Evolutionary conservation across 2,797 vertebrate species (phyloP), one percentile per base, ranked within the genome.

Genomic region (Taenioides sp.): DNA sequence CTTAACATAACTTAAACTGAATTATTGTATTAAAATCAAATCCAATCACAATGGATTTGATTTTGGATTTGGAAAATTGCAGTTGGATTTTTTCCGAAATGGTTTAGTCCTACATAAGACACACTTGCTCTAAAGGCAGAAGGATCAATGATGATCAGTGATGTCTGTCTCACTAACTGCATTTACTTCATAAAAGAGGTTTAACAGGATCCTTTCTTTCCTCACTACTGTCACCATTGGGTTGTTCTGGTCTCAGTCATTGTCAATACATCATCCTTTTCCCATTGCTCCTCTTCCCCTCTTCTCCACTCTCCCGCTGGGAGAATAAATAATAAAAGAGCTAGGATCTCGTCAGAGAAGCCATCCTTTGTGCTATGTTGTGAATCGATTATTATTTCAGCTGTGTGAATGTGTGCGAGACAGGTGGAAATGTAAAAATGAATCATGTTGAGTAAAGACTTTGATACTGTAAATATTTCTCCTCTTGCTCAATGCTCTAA

Each of bases 291-390:
- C 58, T 47, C 55, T 70, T 62, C 59, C 69, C 74, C 62, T 70
- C 72, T 28, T 64, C 55, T 68, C 74, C 62, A 70, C 73, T 74
- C 31, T 72, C 80, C 68, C 70, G 0, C 79, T 73, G 77, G 6
- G 2, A n/a, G 37, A 67, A 87, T 93, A 64, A 91, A 94, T 94
- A 86, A 93, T 92, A 76, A 49, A 93, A 62, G 47, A 68, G 31
- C 55, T 75, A 82, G 83, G 92, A 90, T 86, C 87, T 90, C 90
- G 91, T 88, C 76, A 84, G 89, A 91, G 90, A 93, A 92, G 79
- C 77, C 70, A 25, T 62, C 72, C 73, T 77, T 89, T 91, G 80
- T 88, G 81, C 76, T 85, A 71, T 7, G 59, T 83, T 78, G 73
- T 77, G 72, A 88, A 86, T 73, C 68, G 57, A 91, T 93, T 76